Base-by-base conservation (phyloP, 2,113 vertebrate genomes). In the Columba livia region DNA sequence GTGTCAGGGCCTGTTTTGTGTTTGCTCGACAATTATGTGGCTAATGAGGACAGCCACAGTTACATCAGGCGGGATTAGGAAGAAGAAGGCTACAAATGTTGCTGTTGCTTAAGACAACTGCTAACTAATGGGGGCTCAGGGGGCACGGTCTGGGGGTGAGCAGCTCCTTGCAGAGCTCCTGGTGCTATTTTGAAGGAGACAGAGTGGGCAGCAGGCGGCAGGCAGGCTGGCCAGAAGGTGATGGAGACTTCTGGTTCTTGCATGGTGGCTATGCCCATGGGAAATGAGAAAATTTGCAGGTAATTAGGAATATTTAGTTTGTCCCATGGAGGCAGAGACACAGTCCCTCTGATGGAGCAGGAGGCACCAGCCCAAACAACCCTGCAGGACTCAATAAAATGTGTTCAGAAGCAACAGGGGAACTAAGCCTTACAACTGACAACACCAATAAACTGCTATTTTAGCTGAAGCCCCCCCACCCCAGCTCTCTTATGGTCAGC, bases 1-100 rank as follows among this genome's bases (percentile, higher is more conserved):
- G 70, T 91, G 94, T 95, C 96, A 93, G 90, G 80, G 90, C 77
- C 96, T 97, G 96, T 95, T 97, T 96, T 97, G 83, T 96, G 96
- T 97, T 96, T 94, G 93, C 83, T 79, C n/a, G 92, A 85, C 96
- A 96, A 97, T 97, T 96, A 96, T 82, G 80, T 82, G 83, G 96
- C 93, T 97, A 96, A 96, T 97, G 93, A 97, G 92, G 96, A 97
- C 94, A 96, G 95, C 77, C 94, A 93, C 36, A 5, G 94, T 69
- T 96, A 93, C 80, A 96, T 93, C 89, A 96, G 90, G 84, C 40
- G 2, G 94, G 92, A 96, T 93, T 96, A 95, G 93, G 80, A 85
- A 85, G 90, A 93, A 86, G 75, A 79, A 93, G 86, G 90, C 88
- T 93, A 95, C 83, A 92, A 96, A 95, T 79, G 70, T 78, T 96